Base-by-base conservation (phyloP, 2,888 invertebrate species). In the Drosophila paranaensis region DNA sequence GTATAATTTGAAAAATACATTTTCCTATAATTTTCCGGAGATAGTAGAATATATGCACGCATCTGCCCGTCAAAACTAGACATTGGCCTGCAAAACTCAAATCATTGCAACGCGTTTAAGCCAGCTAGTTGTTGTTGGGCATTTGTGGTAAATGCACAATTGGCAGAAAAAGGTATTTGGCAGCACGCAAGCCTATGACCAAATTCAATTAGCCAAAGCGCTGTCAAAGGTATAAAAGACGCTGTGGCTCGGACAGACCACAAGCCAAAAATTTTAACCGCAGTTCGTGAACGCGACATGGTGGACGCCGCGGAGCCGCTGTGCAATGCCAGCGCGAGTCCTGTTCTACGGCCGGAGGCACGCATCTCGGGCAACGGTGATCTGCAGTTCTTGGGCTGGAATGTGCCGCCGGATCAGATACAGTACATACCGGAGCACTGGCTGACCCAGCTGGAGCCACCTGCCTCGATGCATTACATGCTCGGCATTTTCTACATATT, bases 381-480 rank as follows among this genome's bases (percentile, higher is more conserved):
- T 6, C 79, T 91, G 25, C 93, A 94, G 73, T 93, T 95, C 93
- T 91, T 96, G 67, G 96, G 95, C 79, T 97, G 96, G 93, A 96
- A 97, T 88, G 94, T 97, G 40, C 95, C 95, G 4, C 95, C 95
- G 40, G 96, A 95, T 68, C 96, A 97, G 87, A 93, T 97, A 71
- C 94, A 95, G 53, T 95, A 96, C 81, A 95, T 97, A 77, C 96
- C 96, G 6, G 95, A 95, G 81, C 97, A 97, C 92, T 97, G 97
- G 97, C 94, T 96, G 60, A 93, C 94, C 43, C 96, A 95, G 91
- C 94, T 95, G 27, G 97, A 97, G 89, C 97, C 97, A 0, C 96
- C 96, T 65, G 95, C 96, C 71, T 95, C 96, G 69, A 94, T 97
- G 86, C 97, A 97, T 92, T 96, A 96, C 70, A 94, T 96, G 20